Evolutionary conservation across 2,888 invertebrate genomes (phyloP).

Genomic region (Odontomyia ornata): DNA sequence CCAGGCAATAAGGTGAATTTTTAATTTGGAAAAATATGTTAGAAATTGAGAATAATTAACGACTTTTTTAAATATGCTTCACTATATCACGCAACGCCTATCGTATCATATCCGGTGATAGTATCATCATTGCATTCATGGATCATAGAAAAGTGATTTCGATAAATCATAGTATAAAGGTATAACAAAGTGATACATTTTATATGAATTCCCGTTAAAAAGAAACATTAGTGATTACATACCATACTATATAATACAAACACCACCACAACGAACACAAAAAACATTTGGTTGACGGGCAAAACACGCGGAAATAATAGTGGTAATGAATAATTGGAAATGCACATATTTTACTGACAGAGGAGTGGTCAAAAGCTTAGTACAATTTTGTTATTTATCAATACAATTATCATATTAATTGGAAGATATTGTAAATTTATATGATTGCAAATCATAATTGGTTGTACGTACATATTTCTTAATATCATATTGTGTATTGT

Average conservation of each 20-base stretch:
- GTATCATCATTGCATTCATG: no score
- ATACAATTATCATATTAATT: neutral
- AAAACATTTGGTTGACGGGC: neutral
- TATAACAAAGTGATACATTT: neutral
- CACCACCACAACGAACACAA: constrained; percentile 25
- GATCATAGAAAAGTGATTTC: no score
- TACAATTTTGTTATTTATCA: constrained; percentile 24
- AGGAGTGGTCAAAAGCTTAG: neutral
- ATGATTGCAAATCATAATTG: constrained; percentile 29
- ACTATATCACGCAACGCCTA: no score
- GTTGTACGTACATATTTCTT: constrained; percentile 22
- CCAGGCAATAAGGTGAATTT: no score
- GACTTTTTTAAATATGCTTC: no score
- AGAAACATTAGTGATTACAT: neutral
- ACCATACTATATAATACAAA: neutral
- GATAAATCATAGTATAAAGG: no score
- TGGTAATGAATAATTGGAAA: neutral
- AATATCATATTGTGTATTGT: constrained; percentile 33
- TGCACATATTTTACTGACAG: no score
- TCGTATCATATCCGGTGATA: no score
- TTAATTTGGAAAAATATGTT: no score
- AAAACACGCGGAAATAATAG: neutral
- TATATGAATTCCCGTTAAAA: neutral
- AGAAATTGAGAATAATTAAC: no score
- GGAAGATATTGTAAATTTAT: neutral